These are phyloP conservation scores for Diploscapter pachys DNA, from an alignment of 1,140 invertebrate species.

Conservation along the genomic window DNA sequence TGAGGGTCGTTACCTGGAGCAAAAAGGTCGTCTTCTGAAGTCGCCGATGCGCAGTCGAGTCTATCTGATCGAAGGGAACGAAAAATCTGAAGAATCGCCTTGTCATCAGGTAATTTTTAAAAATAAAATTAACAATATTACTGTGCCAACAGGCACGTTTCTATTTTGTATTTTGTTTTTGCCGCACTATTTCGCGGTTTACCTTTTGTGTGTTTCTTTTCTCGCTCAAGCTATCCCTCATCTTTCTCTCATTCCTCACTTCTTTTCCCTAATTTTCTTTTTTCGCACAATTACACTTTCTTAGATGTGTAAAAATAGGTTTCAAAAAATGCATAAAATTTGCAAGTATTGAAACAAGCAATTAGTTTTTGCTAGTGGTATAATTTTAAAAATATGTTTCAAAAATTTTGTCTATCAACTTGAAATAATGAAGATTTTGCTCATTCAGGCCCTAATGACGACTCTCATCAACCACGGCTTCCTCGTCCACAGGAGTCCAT, in stretches of 20 bases:
- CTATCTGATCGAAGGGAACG: constrained; percentile 20
- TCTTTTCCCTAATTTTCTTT: not conserved
- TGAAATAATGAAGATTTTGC: not conserved
- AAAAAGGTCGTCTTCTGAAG: constrained; percentile 14
- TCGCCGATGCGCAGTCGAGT: constrained; percentile 25
- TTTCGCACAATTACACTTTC: not conserved
- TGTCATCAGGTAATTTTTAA: constrained; percentile 18
- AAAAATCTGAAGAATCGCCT: constrained; percentile 6
- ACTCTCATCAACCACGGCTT: constrained; percentile 18
- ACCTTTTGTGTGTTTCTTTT: no score
- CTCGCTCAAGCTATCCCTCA: no score
- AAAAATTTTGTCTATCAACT: not conserved
- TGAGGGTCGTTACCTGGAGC: constrained; percentile 24
- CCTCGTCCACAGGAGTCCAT: constrained; percentile 19
- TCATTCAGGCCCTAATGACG: constrained; percentile 17
- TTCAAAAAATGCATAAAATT: constrained; percentile 1
- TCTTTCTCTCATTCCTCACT: no score
- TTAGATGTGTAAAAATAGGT: not conserved
- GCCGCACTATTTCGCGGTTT: no score
- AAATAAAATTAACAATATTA: not conserved
- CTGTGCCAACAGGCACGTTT: not conserved
- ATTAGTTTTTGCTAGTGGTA: not conserved
- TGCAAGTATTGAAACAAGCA: not conserved
- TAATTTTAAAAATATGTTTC: not conserved
- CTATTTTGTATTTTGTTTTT: no score